Percentiles rank a stretch among this genome's conserved stretches.
Evolutionary conservation across 2,113 vertebrate species (phyloP).

Genomic region (Microtus ochrogaster): DNA sequence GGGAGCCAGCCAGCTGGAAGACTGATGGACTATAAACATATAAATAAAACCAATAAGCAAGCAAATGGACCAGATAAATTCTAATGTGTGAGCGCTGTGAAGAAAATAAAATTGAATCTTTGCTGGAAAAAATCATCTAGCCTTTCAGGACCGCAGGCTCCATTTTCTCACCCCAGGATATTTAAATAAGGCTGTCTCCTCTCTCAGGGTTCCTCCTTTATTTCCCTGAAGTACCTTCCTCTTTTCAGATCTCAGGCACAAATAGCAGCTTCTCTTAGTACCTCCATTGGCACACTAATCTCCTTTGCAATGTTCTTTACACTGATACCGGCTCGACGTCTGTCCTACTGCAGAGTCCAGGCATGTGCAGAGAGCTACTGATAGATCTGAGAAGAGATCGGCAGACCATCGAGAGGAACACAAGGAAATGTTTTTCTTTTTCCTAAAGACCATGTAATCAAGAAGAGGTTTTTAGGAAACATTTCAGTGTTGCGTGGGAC

Average conservation of each 20-base stretch:
- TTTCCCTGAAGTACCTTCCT: background rate
- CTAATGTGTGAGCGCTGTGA: background rate
- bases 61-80: slow-evolving; percentile 37
- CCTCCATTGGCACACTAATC: background rate
- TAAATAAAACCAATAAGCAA: slow-evolving; percentile 46
- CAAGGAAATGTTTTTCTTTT: background rate
- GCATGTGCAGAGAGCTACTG: background rate
- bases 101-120: slow-evolving; percentile 42
- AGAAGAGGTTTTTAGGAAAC: slow-evolving; percentile 11
- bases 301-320: slow-evolving; percentile 28
- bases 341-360: background rate
- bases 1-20: background rate
- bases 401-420: slow-evolving; percentile 26
- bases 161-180: slow-evolving; percentile 34
- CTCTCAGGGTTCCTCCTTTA: background rate
- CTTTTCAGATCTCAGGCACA: slow-evolving; percentile 36
- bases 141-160: background rate
- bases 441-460: slow-evolving; percentile 10
- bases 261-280: slow-evolving; percentile 23
- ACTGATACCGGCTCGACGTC: background rate
- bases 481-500: slow-evolving; percentile 1
- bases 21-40: slow-evolving; percentile 25
- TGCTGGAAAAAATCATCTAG: slow-evolving; percentile 49
- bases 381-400: background rate
- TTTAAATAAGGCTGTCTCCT: slow-evolving; percentile 14